Conservation (phyloP, 2,797 vertebrate genomes). For the Diplodus sargus region DNA sequence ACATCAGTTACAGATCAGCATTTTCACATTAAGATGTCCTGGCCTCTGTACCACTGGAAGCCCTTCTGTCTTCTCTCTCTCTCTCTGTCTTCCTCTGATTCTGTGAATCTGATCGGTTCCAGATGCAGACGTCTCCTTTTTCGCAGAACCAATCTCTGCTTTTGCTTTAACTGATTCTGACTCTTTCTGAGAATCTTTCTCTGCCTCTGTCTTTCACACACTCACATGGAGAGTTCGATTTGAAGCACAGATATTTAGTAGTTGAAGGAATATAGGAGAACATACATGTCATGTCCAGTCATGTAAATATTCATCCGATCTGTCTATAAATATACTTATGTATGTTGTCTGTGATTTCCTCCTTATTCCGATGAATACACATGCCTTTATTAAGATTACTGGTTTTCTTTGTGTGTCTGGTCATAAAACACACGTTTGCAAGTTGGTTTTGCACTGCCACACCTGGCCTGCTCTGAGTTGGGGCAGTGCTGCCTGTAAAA, state of each 20-base stretch:
- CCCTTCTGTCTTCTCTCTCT: not conserved
- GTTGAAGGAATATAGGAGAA: not conserved
- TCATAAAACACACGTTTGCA: not conserved
- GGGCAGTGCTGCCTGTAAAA: slow-evolving; percentile 5
- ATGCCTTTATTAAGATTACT: not conserved
- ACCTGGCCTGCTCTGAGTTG: slow-evolving; percentile 3
- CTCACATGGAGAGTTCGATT: not conserved
- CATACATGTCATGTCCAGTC: not conserved
- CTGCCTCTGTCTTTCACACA: not conserved
- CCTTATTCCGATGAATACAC: not conserved
- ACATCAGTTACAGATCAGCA: slow-evolving; percentile 27
- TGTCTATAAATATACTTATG: no score
- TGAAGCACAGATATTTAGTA: not conserved
- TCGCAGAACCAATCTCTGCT: not conserved
- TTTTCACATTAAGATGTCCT: slow-evolving; percentile 18
- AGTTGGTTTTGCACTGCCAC: slow-evolving; percentile 5
- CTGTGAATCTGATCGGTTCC: slow-evolving; percentile 44
- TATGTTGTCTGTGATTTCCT: not conserved
- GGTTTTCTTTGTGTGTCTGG: not conserved
- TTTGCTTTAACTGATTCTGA: not conserved
- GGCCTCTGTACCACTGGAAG: slow-evolving; percentile 6
- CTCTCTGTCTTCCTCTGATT: slow-evolving; percentile 2
- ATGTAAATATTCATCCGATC: not conserved
- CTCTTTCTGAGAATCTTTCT: slow-evolving; percentile 23
- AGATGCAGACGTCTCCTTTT: slow-evolving; percentile 30